Evolutionary conservation across 2,797 vertebrate genomes (phyloP), one percentile per base, ranked within the genome.

Genomic region (Semaprochilodus insignis): DNA sequence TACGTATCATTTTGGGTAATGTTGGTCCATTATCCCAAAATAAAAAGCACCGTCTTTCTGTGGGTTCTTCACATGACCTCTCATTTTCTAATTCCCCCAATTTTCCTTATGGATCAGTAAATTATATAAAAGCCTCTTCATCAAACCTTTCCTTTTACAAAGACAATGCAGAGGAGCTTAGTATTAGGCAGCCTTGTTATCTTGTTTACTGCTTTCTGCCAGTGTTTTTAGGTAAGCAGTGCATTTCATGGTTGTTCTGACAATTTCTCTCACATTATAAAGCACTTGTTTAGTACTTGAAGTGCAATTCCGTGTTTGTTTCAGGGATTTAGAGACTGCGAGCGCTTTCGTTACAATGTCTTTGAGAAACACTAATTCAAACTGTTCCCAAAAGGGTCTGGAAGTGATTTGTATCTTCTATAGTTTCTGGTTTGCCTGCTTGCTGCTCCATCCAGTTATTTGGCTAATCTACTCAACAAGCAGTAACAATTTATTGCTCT

Each of bases 241-340:
- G 21, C 25, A 74, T 74, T 57, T 74, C 72, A 74, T 15, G 19
- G 52, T n/a, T 36, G 15, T 57, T 55, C 54, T 74, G 52, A 52
- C 31, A 34, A 8, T 74, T 74, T 73, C 2, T 21, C 25, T 54
- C 40, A 4, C 54, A 74, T 11, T 52, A 72, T n/a, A 52, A 52
- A 51, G 23, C n/a, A 27, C 48, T 72, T 51, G 23, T 52, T 72
- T 52, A 8, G 44, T 48, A 51, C 67, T 70, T 55, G 23, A 54
- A 54, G 17, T 57, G 27, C 16, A 62, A 3, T 44, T 73, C 51
- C 17, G 23, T 70, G 44, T 57, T 21, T 17, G 15, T 55, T 74
- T 36, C 19, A 36, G 19, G 11, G 54, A 57, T 57, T 55, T 55
- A 73, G 2, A 34, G 51, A 52, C 51, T 51, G 40, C 16, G 44